Conservation (phyloP, 30 jellyfish, hydroid and myxozoan genomes). For the Aurelia aurita complex sp. Pacific region DNA sequence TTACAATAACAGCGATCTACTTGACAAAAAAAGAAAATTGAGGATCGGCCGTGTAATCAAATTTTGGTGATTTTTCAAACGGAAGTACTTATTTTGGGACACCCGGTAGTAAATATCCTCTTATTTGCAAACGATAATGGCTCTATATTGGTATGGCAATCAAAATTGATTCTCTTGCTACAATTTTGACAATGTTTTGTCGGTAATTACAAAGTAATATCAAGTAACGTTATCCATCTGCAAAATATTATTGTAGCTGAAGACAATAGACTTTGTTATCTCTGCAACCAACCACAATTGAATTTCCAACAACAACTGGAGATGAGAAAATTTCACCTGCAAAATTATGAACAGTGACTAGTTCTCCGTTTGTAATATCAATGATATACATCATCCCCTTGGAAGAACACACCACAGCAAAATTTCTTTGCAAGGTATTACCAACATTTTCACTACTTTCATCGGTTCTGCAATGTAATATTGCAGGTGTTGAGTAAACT, state of each 20-base stretch:
- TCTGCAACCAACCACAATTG: constrained; percentile 82
- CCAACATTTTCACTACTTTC: background rate
- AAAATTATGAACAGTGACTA: background rate
- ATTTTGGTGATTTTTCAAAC: too few species aligned
- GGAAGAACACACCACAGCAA: constrained; percentile 29
- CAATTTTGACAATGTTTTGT: too few species aligned
- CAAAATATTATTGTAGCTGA: background rate
- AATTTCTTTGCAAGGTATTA: background rate
- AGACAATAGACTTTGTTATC: constrained; percentile 76
- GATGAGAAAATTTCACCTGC: constrained; percentile 79
- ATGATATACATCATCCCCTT: constrained; percentile 36
- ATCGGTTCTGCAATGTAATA: background rate
- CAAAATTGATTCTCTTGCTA: too few species aligned
- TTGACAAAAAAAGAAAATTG: too few species aligned
- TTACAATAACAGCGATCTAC: too few species aligned
- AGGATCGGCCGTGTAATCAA: too few species aligned
- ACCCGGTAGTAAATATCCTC: too few species aligned
- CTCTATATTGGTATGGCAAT: too few species aligned
- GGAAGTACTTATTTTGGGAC: too few species aligned
- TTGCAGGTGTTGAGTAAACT: constrained; percentile 45
- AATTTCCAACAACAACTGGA: constrained; percentile 58
- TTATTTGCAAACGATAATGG: too few species aligned
- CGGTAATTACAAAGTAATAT: too few species aligned
- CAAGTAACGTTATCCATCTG: too few species aligned
- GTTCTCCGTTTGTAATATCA: constrained; percentile 20